Percentiles rank a stretch among this genome's conserved stretches.
phyloP scores from a whole-genome alignment of 2,113 vertebrate species.

The Pluvianellus socialis region DNA sequence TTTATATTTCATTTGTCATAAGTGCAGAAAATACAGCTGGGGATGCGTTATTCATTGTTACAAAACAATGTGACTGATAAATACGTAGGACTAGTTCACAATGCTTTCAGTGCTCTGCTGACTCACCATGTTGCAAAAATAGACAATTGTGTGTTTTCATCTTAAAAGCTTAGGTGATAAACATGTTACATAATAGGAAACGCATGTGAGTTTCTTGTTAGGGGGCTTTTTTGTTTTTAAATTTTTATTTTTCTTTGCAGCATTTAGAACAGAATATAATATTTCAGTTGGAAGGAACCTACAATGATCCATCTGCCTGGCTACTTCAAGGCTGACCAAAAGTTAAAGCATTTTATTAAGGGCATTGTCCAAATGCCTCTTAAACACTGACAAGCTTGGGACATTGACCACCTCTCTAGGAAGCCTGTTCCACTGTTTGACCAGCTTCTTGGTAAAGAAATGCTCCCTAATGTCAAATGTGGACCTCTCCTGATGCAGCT shows the following conservation, averaged over 20 bases:
- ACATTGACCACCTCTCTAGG: neutral
- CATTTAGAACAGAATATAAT: neutral
- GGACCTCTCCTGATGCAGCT: neutral
- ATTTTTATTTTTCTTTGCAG: neutral
- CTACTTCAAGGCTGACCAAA: neutral
- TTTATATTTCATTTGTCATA: neutral
- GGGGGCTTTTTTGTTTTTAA: neutral
- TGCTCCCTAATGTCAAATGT: neutral
- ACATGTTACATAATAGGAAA: neutral
- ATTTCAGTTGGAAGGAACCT: neutral
- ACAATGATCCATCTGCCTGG: neutral
- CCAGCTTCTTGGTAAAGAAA: neutral
- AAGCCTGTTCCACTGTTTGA: neutral
- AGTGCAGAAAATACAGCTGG: neutral
- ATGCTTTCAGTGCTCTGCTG: neutral
- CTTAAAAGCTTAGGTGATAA: neutral
- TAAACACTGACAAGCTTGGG: neutral
- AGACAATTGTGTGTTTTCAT: neutral
- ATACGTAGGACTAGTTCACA: neutral
- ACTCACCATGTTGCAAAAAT: neutral
- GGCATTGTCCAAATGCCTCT: neutral
- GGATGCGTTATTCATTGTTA: slow-evolving; percentile 1
- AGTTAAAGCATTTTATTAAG: neutral
- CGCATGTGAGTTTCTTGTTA: neutral
- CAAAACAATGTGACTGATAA: neutral